Evolutionary conservation across 2,888 invertebrate species (phyloP).

Genomic region (Chymomyza fuscimana): DNA sequence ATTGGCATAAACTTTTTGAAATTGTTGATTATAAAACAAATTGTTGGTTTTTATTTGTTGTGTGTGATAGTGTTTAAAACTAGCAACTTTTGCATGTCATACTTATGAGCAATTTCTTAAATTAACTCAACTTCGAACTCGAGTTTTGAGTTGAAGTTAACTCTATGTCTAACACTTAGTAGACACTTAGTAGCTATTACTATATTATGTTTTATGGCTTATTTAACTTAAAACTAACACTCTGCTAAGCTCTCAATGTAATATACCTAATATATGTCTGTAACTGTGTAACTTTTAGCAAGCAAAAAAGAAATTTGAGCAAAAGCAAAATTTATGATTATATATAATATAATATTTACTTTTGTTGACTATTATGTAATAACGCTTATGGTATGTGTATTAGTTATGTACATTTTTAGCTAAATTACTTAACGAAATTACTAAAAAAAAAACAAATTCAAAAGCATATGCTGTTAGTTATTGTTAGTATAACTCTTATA

Average conservation of each 20-base stretch:
- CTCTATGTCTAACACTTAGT: constrained; percentile 61
- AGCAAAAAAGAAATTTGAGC: constrained; percentile 21
- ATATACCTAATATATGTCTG: constrained; percentile 36
- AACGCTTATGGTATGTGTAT: constrained; percentile 67
- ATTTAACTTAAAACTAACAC: constrained; percentile 37
- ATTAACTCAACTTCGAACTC: constrained; percentile 16
- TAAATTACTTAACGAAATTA: constrained; percentile 39
- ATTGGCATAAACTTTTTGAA: constrained; percentile 1
- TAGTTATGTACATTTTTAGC: constrained; percentile 67
- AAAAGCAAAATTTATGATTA: constrained; percentile 22
- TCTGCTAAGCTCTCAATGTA: constrained; percentile 19
- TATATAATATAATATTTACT: constrained; percentile 58
- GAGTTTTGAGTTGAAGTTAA: constrained; percentile 23
- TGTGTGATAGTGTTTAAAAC: constrained; percentile 57
- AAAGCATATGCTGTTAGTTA: constrained; percentile 65
- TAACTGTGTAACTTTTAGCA: constrained; percentile 34
- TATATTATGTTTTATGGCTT: constrained; percentile 30
- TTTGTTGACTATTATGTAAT: constrained; percentile 76
- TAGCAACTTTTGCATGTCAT: constrained; percentile 38
- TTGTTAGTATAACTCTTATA: constrained; percentile 67
- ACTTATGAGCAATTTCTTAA: constrained; percentile 46
- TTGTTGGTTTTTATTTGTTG: constrained; percentile 63
- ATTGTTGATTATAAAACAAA: constrained; percentile 7
- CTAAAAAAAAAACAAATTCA: constrained; percentile 34
- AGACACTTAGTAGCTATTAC: constrained; percentile 21